Percentiles rank a stretch among this genome's conserved stretches.
phyloP scores from a whole-genome alignment of 2,888 invertebrate species.

The Deilephila elpenor region DNA sequence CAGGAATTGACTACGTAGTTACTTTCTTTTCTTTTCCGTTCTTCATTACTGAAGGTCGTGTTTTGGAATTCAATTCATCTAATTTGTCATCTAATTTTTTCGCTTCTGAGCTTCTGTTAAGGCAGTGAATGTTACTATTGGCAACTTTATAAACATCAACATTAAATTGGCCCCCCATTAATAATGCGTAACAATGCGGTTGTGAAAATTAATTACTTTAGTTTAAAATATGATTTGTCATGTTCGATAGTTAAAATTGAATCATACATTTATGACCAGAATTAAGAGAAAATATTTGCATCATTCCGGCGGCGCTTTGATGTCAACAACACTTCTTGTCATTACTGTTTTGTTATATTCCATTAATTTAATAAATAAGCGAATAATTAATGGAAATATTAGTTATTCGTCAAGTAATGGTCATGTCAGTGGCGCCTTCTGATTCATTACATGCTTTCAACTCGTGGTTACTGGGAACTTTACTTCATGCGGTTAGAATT shows the following conservation, averaged over 20 bases:
- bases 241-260: not conserved
- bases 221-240: not conserved
- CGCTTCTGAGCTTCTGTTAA: no score
- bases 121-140: no score
- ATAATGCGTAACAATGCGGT: no score
- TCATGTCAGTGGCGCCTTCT: not conserved
- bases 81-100: no score
- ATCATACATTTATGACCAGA: not conserved
- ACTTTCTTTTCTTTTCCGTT: no score
- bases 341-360: not conserved
- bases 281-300: not conserved
- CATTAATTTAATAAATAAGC: not conserved
- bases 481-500: not conserved
- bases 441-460: constrained; percentile 9
- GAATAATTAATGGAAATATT: not conserved
- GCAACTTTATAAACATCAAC: no score
- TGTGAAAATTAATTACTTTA: no score
- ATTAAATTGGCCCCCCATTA: no score
- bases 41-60: no score
- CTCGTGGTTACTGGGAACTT: not conserved
- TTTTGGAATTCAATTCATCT: no score
- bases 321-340: not conserved
- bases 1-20: no score
- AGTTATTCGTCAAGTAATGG: not conserved
- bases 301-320: not conserved